phyloP scores from a whole-genome alignment of 2,888 invertebrate species.

The Tetropium fuscum region DNA sequence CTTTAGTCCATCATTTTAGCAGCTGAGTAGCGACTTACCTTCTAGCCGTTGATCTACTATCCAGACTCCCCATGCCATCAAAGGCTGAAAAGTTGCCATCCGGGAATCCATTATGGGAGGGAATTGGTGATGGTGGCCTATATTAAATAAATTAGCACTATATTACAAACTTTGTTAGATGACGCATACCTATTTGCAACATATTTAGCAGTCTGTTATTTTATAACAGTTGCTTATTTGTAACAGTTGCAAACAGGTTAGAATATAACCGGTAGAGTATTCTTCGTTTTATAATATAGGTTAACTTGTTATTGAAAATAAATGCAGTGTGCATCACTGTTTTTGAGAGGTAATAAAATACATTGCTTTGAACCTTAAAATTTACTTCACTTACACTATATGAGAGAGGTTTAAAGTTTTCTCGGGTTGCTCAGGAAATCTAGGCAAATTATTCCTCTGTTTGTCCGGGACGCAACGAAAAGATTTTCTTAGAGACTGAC shows the following conservation, averaged over 20 bases:
- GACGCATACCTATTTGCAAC: not conserved
- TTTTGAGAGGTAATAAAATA: too few relatives aligned
- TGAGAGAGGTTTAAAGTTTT: slow-evolving; percentile 95
- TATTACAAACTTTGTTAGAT: not conserved
- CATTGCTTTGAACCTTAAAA: too few relatives aligned
- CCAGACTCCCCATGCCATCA: slow-evolving; percentile 80
- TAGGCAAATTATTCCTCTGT: slow-evolving; percentile 82
- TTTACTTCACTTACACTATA: slow-evolving; percentile 85
- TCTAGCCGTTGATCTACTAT: slow-evolving; percentile 74
- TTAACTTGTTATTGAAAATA: too few relatives aligned
- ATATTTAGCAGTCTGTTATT: too few relatives aligned
- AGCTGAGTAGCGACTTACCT: slow-evolving; percentile 64
- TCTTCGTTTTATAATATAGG: too few relatives aligned
- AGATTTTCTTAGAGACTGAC: slow-evolving; percentile 95
- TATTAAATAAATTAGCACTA: slow-evolving; percentile 28
- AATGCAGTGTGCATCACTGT: too few relatives aligned
- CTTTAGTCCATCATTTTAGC: too few relatives aligned
- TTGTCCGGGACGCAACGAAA: slow-evolving; percentile 97
- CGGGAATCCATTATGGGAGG: slow-evolving; percentile 93
- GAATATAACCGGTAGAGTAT: too few relatives aligned
- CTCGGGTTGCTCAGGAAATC: slow-evolving; percentile 94
- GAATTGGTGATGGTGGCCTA: slow-evolving; percentile 93
- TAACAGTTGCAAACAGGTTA: too few relatives aligned
- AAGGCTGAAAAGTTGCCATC: slow-evolving; percentile 77
- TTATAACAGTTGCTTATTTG: too few relatives aligned